A percentile compares a stretch with the other conserved stretches of the same genome.
Conservation (phyloP, 1,140 invertebrate species). For the Calosoma granatense region DNA sequence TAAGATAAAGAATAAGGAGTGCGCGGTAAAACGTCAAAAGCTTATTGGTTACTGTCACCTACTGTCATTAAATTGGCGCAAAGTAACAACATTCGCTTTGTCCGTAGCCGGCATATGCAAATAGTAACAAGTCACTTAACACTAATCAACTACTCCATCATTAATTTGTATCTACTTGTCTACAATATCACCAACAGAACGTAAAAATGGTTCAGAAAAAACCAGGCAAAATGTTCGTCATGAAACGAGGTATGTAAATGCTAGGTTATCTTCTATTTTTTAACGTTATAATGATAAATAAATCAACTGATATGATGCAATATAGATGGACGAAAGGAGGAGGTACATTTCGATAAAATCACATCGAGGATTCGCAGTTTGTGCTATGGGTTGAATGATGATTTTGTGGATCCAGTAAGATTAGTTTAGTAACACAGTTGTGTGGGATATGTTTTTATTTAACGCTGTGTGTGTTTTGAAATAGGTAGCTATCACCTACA, state of each 20-base stretch:
- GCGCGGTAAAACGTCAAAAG: no score
- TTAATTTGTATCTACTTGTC: no score
- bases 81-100: no score
- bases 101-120: no score
- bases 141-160: no score
- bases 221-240: conserved; percentile 39
- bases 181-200: no score
- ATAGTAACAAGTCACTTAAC: no score
- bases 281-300: not conserved
- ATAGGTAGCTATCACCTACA: conserved; percentile 69
- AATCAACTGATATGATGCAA: conserved; percentile 9
- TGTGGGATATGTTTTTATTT: conserved; percentile 16
- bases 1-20: no score
- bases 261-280: conserved; percentile 4
- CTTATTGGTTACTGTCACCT: no score
- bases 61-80: no score
- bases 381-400: conserved; percentile 91
- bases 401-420: conserved; percentile 92
- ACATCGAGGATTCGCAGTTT: conserved; percentile 91
- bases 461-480: conserved; percentile 10
- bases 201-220: conserved; percentile 1
- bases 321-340: conserved; percentile 85
- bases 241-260: conserved; percentile 38
- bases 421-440: conserved; percentile 5
- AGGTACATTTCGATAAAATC: conserved; percentile 96